A percentile compares a stretch with the other conserved stretches of the same genome.
Evolutionary conservation across 2,113 vertebrate genomes (phyloP).

Genomic region (Hypanus sabinus): DNA sequence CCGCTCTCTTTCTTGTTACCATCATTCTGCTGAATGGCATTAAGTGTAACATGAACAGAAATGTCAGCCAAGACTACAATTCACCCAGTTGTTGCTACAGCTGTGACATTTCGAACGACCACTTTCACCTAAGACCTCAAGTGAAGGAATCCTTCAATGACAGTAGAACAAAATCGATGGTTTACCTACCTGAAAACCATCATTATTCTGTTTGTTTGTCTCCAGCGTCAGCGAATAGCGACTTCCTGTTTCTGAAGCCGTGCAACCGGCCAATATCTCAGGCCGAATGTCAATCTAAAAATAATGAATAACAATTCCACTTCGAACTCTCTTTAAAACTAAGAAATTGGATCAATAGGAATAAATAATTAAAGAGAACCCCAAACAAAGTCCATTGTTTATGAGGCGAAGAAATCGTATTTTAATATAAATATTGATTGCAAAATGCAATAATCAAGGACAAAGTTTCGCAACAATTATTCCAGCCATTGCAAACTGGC

Average conservation of each 20-base stretch:
- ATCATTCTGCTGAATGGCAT: constrained; percentile 15
- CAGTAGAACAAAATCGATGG: not conserved
- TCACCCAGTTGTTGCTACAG: not conserved
- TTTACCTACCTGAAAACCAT: not conserved
- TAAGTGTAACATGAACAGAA: not conserved
- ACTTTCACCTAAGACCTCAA: no score
- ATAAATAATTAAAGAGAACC: no score
- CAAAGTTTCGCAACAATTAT: not conserved
- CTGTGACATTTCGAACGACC: not conserved
- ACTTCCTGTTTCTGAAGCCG: constrained; percentile 21
- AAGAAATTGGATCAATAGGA: no score
- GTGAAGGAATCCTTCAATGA: not conserved
- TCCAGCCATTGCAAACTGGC: not conserved
- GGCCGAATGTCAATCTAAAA: not conserved
- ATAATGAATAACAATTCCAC: no score
- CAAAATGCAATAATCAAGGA: not conserved
- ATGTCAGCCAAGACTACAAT: not conserved
- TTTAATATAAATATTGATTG: not conserved
- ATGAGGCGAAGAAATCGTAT: not conserved
- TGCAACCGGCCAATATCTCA: not conserved
- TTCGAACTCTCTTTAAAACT: no score
- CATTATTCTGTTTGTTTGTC: constrained; percentile 4
- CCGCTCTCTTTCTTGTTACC: not conserved
- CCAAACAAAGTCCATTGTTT: not conserved
- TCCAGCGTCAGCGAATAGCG: constrained; percentile 12